Percentiles rank a stretch among this genome's conserved stretches.
These are phyloP conservation scores for Diaphora mendica DNA, from an alignment of 2,888 invertebrate species.

Conservation along the genomic window DNA sequence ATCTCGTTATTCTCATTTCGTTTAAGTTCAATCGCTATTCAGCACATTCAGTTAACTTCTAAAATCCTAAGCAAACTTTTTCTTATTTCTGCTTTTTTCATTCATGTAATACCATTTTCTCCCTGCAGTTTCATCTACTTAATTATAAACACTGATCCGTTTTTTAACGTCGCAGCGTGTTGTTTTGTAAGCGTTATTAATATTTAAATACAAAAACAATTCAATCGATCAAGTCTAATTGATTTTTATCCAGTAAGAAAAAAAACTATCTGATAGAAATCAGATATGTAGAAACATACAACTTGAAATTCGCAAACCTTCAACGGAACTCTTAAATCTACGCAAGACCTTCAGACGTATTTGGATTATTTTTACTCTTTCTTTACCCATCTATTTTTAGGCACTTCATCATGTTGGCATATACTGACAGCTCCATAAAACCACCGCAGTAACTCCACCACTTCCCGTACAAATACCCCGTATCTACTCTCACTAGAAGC, in stretches of 20 bases:
- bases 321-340: neutral
- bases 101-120: neutral
- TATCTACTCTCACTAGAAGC: slow-evolving; percentile 30
- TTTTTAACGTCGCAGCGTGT: neutral
- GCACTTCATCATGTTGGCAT: neutral
- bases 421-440: neutral
- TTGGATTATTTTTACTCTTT: neutral
- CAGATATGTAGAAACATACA: too few relatives aligned
- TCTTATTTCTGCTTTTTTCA: too few relatives aligned
- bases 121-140: neutral
- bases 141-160: neutral
- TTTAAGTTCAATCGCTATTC: too few relatives aligned
- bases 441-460: neutral
- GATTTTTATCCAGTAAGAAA: too few relatives aligned
- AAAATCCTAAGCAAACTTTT: too few relatives aligned
- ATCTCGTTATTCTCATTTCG: too few relatives aligned
- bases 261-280: too few relatives aligned
- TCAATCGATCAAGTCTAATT: too few relatives aligned
- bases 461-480: slow-evolving; percentile 11
- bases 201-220: neutral
- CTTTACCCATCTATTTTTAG: neutral
- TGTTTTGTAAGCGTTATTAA: neutral
- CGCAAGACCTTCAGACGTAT: neutral
- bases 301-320: neutral
- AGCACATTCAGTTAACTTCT: too few relatives aligned